Evolutionary conservation across 2,797 vertebrate species (phyloP), one percentile per base, ranked within the genome.

Genomic region (Gallirallus australis): DNA sequence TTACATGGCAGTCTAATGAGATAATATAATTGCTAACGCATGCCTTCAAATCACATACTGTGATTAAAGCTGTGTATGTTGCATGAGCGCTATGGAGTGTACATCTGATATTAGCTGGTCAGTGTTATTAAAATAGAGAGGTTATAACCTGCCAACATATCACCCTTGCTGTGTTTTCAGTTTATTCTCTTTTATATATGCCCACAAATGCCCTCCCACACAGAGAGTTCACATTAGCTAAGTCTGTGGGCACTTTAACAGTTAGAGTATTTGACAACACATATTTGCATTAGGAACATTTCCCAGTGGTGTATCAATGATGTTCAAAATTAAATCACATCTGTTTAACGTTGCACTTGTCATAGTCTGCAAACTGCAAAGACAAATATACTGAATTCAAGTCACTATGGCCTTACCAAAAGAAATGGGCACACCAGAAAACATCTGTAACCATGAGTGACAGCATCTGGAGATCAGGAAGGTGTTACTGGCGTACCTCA

Each of bases 281-380:
- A 23, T 59, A 82, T 35, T 91, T 90, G 81, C 65, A 60, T 92
- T 37, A 80, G 84, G 73, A 96, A 89, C 27, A 59, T 80, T 83
- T 91, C 89, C 81, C 63, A 92, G 53, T 87, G 73, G 91, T 4
- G 1, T 93, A 84, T 79, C 95, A 94, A 89, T 82, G 64, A 70
- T 84, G 66, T 70, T 90, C 90, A 89, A 85, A 94, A 94, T 91
- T 85, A 68, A 97, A 96, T 92, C 94, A 80, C 53, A 68, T 92
- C 85, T 91, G 65, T 75, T 94, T 95, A 94, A 83, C 17, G 2
- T 70, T 86, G 70, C 60, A 73, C 39, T 86, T 96, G 82, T 89
- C 82, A 90, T 15, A 86, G 54, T 16, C 35, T 70, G 35, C n/a
- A 92, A 76, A 72, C 33, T 19, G 11, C 19, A 31, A 81, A 25